Percentiles rank a stretch among this genome's conserved stretches.
These are phyloP conservation scores for Reticulitermes speratus DNA, from an alignment of 1,140 invertebrate species.

Conservation along the genomic window DNA sequence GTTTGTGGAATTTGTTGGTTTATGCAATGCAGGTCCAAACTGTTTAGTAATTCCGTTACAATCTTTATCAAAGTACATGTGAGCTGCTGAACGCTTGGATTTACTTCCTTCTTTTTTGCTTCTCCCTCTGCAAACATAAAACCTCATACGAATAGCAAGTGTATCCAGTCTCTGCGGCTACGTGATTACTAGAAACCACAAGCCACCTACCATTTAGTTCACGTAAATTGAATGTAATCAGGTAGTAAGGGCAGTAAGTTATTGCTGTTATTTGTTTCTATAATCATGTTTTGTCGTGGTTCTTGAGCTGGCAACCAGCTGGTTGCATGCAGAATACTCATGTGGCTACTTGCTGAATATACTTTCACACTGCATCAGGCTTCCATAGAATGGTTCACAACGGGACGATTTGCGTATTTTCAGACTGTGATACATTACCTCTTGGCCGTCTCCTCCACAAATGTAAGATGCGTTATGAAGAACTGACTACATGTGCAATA, in stretches of 20 bases:
- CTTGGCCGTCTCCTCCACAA: too few species aligned
- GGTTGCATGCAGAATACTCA: background rate
- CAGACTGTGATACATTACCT: too few species aligned
- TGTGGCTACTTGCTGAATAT: background rate
- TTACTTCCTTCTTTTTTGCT: background rate
- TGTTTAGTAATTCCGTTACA: background rate
- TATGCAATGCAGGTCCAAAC: background rate
- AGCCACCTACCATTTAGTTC: background rate
- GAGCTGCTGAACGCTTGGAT: background rate
- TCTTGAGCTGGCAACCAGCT: background rate
- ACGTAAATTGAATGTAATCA: conserved; percentile 2
- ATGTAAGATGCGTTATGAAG: too few species aligned
- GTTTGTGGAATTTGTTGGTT: too few species aligned
- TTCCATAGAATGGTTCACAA: too few species aligned
- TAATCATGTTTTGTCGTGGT: background rate
- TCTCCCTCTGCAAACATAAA: too few species aligned
- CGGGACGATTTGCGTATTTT: too few species aligned
- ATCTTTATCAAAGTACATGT: background rate
- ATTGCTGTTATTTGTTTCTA: background rate
- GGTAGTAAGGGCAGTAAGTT: background rate
- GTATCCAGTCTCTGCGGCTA: background rate
- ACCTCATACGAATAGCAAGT: background rate
- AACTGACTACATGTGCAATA: too few species aligned
- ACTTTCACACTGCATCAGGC: background rate
- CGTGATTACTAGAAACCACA: background rate